Percentiles rank a stretch among this genome's conserved stretches.
phyloP scores from a whole-genome alignment of 2,888 invertebrate genomes.

The Teinopalpus imperialis region DNA sequence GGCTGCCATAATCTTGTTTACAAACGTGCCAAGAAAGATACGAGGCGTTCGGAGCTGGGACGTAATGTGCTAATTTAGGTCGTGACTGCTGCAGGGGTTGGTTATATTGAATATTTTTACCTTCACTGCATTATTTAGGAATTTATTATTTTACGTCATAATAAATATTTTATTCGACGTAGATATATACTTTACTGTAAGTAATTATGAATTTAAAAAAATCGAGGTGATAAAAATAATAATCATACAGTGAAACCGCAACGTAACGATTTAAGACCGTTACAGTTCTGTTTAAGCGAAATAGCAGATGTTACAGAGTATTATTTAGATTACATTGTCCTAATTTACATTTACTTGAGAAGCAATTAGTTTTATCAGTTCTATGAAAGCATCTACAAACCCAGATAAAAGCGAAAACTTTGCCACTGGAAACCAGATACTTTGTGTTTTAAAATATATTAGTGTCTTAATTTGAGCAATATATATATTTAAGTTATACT shows the following conservation, averaged over 20 bases:
- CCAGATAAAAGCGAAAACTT: slow-evolving; percentile 3
- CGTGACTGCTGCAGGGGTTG: background rate
- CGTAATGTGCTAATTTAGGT: slow-evolving; percentile 16
- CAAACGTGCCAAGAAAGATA: slow-evolving; percentile 17
- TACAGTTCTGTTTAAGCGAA: too few species aligned
- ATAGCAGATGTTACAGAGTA: too few species aligned
- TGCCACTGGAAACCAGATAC: slow-evolving; percentile 7
- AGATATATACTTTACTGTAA: too few species aligned
- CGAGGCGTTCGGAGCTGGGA: background rate
- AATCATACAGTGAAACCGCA: too few species aligned
- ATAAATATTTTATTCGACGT: too few species aligned
- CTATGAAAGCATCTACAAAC: slow-evolving; percentile 10
- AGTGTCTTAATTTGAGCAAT: background rate
- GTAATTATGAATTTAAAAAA: too few species aligned
- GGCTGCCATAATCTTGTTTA: slow-evolving; percentile 24
- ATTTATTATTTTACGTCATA: too few species aligned
- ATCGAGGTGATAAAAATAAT: too few species aligned
- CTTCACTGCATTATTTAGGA: background rate
- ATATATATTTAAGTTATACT: too few species aligned
- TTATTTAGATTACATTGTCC: slow-evolving; percentile 3
- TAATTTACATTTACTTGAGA: slow-evolving; percentile 9
- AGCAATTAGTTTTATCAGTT: slow-evolving; percentile 11
- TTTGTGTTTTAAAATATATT: slow-evolving; percentile 10
- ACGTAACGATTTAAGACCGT: too few species aligned
- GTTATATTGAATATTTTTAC: slow-evolving; percentile 15